A percentile compares a stretch with the other conserved stretches of the same genome.
Conservation (phyloP, 2,888 invertebrate species). For the Encarsia formosa region DNA sequence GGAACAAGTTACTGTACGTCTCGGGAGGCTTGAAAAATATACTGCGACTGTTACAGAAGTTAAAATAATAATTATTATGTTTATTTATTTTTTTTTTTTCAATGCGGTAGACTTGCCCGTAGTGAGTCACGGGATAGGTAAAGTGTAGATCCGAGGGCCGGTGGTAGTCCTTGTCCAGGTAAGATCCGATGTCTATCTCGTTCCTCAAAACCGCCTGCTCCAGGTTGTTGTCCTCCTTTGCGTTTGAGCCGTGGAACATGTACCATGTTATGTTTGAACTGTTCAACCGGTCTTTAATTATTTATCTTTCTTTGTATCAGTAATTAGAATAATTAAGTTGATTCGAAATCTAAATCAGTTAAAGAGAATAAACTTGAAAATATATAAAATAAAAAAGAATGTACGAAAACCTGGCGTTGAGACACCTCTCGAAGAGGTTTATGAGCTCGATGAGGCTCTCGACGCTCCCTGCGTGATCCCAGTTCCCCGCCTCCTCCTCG, state of each 20-base stretch:
- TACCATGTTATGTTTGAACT: constrained; percentile 18
- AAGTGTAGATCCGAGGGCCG: constrained; percentile 56
- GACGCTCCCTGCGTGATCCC: constrained; percentile 9
- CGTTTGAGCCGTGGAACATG: not conserved
- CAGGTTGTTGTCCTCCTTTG: constrained; percentile 46
- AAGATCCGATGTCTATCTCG: constrained; percentile 60
- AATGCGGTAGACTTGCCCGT: constrained; percentile 53
- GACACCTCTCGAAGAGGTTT: constrained; percentile 12
- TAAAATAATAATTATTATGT: not conserved
- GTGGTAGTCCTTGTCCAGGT: constrained; percentile 56
- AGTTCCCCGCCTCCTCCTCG: rapidly evolving
- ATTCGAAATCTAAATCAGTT: too few relatives aligned
- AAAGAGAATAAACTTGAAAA: too few relatives aligned
- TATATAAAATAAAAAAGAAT: too few relatives aligned
- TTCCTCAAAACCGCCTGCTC: constrained; percentile 58
- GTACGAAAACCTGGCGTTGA: constrained; percentile 21
- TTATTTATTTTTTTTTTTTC: not conserved
- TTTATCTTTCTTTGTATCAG: too few relatives aligned
- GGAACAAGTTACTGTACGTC: constrained; percentile 61
- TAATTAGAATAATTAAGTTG: too few relatives aligned
- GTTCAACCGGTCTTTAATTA: too few relatives aligned
- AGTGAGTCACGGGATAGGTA: constrained; percentile 60
- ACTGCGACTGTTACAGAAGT: constrained; percentile 54
- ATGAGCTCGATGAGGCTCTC: constrained; percentile 18
- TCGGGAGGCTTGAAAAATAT: constrained; percentile 63